Percentiles rank a stretch among this genome's conserved stretches.
Conservation (phyloP, 2,888 invertebrate species). For the Sinelater perroti region DNA sequence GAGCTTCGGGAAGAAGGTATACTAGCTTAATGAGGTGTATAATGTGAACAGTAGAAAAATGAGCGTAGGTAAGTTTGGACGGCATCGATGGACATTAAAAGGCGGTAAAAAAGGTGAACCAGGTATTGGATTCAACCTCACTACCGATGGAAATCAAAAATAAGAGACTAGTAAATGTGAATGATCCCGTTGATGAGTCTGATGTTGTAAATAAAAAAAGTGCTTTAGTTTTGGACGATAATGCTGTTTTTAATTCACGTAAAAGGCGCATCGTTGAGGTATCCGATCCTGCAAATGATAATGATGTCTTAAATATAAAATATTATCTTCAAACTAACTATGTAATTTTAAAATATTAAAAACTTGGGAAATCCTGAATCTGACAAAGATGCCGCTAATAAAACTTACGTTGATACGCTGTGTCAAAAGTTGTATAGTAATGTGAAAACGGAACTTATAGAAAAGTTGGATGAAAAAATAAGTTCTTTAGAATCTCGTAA, state of each 20-base stretch:
- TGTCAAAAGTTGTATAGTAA: background rate
- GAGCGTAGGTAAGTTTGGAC: constrained; percentile 21
- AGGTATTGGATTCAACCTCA: constrained; percentile 7
- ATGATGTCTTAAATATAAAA: no score
- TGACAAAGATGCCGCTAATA: constrained; percentile 2
- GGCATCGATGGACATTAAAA: background rate
- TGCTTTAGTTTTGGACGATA: constrained; percentile 6
- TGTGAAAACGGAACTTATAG: background rate
- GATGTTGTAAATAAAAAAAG: constrained; percentile 16
- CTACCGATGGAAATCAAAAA: constrained; percentile 6
- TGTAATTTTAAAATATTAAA: no score
- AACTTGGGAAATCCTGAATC: background rate
- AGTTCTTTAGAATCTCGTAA: background rate
- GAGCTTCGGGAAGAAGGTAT: constrained; percentile 20
- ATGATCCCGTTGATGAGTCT: background rate
- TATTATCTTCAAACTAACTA: no score
- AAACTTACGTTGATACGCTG: background rate
- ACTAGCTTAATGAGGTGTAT: background rate
- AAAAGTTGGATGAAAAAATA: background rate
- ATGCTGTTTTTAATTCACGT: background rate
- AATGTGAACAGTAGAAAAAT: constrained; percentile 3
- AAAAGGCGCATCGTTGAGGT: background rate
- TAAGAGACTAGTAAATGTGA: constrained; percentile 22
- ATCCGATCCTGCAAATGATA: background rate
- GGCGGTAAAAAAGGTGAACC: background rate